These are phyloP conservation scores for Heliconius cydno DNA, from an alignment of 2,888 invertebrate genomes.

Conservation along the genomic window DNA sequence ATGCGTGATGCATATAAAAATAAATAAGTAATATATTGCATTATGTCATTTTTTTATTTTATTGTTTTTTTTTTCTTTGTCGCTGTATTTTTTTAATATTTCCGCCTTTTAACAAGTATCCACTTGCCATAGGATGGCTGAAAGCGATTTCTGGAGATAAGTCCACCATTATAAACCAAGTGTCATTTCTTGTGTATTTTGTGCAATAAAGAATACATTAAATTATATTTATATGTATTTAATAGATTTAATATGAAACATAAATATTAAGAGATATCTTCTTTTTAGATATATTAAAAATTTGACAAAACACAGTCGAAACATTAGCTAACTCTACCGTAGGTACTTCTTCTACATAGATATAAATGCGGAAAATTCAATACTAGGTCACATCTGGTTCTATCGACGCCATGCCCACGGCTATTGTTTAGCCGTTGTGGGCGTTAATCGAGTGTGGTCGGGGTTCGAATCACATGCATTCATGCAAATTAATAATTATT, in stretches of 20 bases:
- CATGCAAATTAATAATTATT: slow-evolving; percentile 46
- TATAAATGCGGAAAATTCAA: slow-evolving; percentile 27
- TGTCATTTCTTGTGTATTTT: neutral
- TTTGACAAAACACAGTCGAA: too few species aligned
- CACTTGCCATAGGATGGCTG: neutral
- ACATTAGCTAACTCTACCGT: neutral
- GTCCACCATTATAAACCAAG: too few species aligned
- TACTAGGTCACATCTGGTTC: slow-evolving; percentile 25
- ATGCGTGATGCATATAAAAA: too few species aligned
- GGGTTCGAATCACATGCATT: slow-evolving; percentile 40
- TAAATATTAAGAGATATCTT: too few species aligned
- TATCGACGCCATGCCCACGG: slow-evolving; percentile 18
- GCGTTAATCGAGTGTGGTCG: slow-evolving; percentile 39
- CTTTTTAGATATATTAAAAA: too few species aligned
- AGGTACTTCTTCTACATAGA: neutral
- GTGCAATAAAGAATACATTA: neutral
- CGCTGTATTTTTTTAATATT: too few species aligned
- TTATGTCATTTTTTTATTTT: too few species aligned
- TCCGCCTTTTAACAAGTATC: too few species aligned
- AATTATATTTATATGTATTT: neutral
- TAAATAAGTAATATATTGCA: too few species aligned
- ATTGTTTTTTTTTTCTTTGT: too few species aligned
- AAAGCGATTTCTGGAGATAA: neutral
- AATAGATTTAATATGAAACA: too few species aligned
- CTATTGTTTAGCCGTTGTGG: slow-evolving; percentile 40